Conservation (phyloP, 2,888 invertebrate genomes). For the Caenorhabditis auriculariae region DNA sequence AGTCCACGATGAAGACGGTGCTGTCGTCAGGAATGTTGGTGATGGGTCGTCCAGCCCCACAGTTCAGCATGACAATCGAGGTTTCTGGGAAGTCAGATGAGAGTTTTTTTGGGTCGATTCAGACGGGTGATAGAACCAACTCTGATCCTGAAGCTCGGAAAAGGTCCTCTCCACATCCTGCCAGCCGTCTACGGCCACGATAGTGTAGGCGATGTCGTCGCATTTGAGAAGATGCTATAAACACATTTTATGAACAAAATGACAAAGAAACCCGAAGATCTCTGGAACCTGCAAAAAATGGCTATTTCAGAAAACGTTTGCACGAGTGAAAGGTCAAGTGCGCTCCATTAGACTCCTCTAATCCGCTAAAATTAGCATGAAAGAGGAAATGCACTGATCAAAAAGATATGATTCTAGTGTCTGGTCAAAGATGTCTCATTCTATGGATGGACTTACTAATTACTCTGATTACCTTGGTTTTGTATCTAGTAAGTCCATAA, state of each 20-base stretch:
- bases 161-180: slow-evolving; percentile 40
- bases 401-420: slow-evolving; percentile 13
- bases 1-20: slow-evolving; percentile 51
- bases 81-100: slow-evolving; percentile 22
- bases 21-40: slow-evolving; percentile 25
- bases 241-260: too few relatives aligned
- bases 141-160: slow-evolving; percentile 29
- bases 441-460: slow-evolving; percentile 10
- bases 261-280: slow-evolving; percentile 15
- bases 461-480: slow-evolving; percentile 15
- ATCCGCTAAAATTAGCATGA: neutral
- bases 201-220: slow-evolving; percentile 51
- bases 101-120: too few relatives aligned
- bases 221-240: slow-evolving; percentile 52
- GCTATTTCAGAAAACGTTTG: too few relatives aligned
- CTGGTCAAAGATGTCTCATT: slow-evolving; percentile 27
- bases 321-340: neutral
- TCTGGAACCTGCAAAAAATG: neutral
- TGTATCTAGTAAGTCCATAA: slow-evolving; percentile 35
- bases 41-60: slow-evolving; percentile 46
- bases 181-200: slow-evolving; percentile 45
- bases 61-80: slow-evolving; percentile 50
- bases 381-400: too few relatives aligned
- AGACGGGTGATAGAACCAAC: slow-evolving; percentile 6
- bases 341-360: neutral